Evolutionary conservation across 2,888 invertebrate species (phyloP).

Genomic region (Hemithea aestivaria): DNA sequence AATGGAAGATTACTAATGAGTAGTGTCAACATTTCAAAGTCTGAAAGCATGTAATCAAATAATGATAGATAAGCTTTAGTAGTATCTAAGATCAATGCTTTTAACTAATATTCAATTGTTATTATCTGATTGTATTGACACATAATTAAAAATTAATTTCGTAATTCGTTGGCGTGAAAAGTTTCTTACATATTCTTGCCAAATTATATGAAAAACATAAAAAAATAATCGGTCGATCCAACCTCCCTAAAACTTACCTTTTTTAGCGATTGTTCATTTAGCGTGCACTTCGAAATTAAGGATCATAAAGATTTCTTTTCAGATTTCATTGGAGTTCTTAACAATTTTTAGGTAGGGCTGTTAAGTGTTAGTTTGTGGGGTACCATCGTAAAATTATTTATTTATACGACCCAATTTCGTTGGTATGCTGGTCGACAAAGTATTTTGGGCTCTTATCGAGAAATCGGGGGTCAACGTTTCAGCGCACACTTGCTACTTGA

Average conservation of each 20-base stretch:
- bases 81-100: no score
- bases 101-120: no score
- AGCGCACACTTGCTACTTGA: constrained; percentile 56
- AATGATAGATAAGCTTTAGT: no score
- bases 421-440: constrained; percentile 68
- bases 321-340: constrained; percentile 50
- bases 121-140: no score
- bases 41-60: no score
- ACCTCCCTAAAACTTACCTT: constrained; percentile 6
- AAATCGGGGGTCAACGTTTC: constrained; percentile 72
- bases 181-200: no score
- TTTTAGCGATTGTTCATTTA: constrained; percentile 28
- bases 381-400: constrained; percentile 70
- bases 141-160: no score
- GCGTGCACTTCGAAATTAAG: constrained; percentile 40
- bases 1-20: no score
- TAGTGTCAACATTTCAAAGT: no score
- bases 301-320: constrained; percentile 43
- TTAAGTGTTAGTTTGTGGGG: constrained; percentile 62
- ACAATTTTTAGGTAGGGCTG: constrained; percentile 55
- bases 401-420: constrained; percentile 73
- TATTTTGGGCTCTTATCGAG: constrained; percentile 72
- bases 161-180: no score
- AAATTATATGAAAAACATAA: no score
- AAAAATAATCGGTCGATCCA: constrained; percentile 10